phyloP scores from a whole-genome alignment of 2,888 invertebrate species.

The Drosophila stalkeri region DNA sequence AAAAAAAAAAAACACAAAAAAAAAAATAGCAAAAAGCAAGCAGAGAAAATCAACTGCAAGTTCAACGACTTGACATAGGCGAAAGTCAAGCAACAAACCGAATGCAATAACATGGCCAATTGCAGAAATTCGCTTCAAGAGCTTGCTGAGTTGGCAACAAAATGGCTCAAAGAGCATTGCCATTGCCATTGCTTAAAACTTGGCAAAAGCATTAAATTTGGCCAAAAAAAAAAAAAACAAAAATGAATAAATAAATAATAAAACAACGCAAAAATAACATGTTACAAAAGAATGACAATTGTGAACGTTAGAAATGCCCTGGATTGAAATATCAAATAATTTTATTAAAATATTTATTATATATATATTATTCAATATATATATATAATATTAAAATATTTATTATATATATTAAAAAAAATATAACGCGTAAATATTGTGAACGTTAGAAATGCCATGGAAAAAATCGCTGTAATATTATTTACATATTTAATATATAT shows the following conservation, averaged over 20 bases:
- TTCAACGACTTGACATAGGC: constrained; percentile 55
- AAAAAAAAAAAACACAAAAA: neutral
- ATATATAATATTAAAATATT: too few relatives aligned
- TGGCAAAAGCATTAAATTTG: constrained; percentile 49
- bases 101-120: constrained; percentile 65
- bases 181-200: constrained; percentile 59
- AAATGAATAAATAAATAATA: constrained; percentile 18
- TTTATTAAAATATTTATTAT: too few relatives aligned
- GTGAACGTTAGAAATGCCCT: neutral
- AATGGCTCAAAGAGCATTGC: constrained; percentile 59
- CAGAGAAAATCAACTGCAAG: constrained; percentile 33
- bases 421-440: too few relatives aligned
- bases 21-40: constrained; percentile 3
- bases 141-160: constrained; percentile 67
- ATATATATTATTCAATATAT: too few relatives aligned
- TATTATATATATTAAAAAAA: too few relatives aligned
- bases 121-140: constrained; percentile 48
- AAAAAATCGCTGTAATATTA: too few relatives aligned
- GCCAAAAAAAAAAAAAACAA: constrained; percentile 2
- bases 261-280: constrained; percentile 17
- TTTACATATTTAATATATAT: too few relatives aligned
- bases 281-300: neutral
- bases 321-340: neutral
- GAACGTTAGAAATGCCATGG: too few relatives aligned
- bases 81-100: constrained; percentile 35